Conservation (phyloP, 1,140 invertebrate genomes). For the Harpegnathos saltator region DNA sequence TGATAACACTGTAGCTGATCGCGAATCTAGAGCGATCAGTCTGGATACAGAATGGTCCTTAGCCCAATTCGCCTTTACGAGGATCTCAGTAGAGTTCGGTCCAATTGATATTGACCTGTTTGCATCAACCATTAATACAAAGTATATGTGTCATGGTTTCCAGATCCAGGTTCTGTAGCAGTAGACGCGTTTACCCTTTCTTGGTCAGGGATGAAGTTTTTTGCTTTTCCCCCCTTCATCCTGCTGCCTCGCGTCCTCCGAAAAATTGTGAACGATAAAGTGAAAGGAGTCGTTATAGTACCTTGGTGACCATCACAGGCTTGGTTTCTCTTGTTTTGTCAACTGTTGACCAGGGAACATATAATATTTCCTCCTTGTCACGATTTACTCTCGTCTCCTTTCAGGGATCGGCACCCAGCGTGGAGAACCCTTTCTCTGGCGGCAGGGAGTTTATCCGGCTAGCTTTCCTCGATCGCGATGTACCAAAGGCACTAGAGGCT, state of each 20-base stretch:
- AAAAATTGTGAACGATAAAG: neutral
- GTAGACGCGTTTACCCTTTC: neutral
- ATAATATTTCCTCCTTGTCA: conserved; percentile 62
- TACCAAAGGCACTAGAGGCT: neutral
- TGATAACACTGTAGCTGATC: neutral
- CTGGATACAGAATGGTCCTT: neutral
- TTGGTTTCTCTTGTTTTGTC: conserved; percentile 69
- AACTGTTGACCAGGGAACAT: conserved; percentile 26
- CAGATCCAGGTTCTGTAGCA: neutral
- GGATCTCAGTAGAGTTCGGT: neutral
- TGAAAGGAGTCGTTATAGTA: conserved; percentile 64
- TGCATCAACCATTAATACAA: neutral
- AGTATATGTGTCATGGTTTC: neutral
- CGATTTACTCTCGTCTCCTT: conserved; percentile 60
- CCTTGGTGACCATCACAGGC: conserved; percentile 62
- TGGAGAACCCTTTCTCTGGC: conserved; percentile 69
- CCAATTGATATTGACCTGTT: neutral
- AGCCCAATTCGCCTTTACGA: too few species aligned
- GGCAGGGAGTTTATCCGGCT: conserved; percentile 49
- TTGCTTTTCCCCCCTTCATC: too few species aligned
- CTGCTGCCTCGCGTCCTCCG: too few species aligned
- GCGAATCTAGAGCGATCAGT: too few species aligned
- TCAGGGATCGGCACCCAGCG: conserved; percentile 61
- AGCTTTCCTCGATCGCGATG: neutral
- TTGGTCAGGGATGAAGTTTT: neutral